These are phyloP conservation scores for Gryllus longicercus DNA, from an alignment of 2,888 invertebrate genomes.

Conservation along the genomic window DNA sequence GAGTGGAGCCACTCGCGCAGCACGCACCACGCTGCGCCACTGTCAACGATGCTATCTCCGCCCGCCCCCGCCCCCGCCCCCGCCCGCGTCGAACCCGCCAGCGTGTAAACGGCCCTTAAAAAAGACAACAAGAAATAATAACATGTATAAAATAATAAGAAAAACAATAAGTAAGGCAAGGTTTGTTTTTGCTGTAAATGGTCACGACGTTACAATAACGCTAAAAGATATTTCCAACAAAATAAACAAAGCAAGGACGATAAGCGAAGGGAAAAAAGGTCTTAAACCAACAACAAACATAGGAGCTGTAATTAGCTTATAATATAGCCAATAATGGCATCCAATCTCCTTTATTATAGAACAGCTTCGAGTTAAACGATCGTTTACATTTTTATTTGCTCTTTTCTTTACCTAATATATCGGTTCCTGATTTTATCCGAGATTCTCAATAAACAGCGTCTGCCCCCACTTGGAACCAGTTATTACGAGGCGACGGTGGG, in stretches of 20 bases:
- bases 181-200: constrained; percentile 17
- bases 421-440: constrained; percentile 17
- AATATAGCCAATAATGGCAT: constrained; percentile 10
- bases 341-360: constrained; percentile 17
- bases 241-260: background rate
- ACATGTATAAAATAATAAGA: constrained; percentile 17
- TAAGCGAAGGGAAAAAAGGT: constrained; percentile 1
- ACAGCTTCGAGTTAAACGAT: constrained; percentile 17
- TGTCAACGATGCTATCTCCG: background rate
- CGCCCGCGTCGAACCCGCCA: background rate
- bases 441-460: constrained; percentile 7
- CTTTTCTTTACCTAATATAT: constrained; percentile 17
- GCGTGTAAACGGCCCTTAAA: constrained; percentile 5
- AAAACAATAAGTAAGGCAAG: background rate
- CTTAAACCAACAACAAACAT: constrained; percentile 17
- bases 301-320: constrained; percentile 17
- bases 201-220: constrained; percentile 10
- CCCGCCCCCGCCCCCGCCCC: background rate
- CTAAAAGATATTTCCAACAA: constrained; percentile 7
- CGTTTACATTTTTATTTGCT: constrained; percentile 17
- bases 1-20: background rate
- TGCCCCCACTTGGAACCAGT: constrained; percentile 1
- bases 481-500: background rate
- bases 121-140: background rate
- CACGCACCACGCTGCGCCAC: background rate